Percentiles rank a stretch among this genome's conserved stretches.
Evolutionary conservation across 2,113 vertebrate genomes (phyloP).

Genomic region (Galemys pyrenaicus): DNA sequence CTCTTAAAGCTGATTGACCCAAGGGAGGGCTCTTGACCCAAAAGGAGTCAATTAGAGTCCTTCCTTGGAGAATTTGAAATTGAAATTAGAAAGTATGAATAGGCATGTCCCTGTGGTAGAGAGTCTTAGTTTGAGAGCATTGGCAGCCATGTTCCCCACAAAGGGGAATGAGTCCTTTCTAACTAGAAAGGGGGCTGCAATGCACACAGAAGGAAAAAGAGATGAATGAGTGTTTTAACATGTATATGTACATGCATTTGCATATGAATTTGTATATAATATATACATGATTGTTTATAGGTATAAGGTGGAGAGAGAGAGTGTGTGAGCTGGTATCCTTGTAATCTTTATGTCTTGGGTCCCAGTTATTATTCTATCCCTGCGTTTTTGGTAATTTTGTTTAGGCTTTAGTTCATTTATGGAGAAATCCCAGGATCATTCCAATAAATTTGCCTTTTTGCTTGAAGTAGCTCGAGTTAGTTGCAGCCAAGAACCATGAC

Average conservation of each 20-base stretch:
- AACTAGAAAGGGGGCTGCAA: background rate
- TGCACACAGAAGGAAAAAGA: background rate
- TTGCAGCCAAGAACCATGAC: background rate
- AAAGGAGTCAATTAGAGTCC: background rate
- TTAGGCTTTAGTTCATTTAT: background rate
- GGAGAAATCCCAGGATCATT: background rate
- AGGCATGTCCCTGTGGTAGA: background rate
- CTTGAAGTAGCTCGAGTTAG: background rate
- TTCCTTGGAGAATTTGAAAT: background rate
- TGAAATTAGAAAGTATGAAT: background rate
- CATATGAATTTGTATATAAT: background rate
- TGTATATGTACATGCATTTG: too few relatives aligned
- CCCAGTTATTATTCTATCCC: background rate
- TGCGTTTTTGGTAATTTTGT: conserved; percentile 22
- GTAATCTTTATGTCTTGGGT: background rate
- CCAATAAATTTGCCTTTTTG: background rate
- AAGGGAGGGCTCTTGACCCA: background rate
- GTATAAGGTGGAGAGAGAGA: too few relatives aligned
- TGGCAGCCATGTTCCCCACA: background rate
- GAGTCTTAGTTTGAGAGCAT: background rate
- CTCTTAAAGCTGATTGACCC: background rate
- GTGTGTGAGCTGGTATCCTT: background rate
- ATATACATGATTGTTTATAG: background rate
- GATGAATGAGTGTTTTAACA: background rate
- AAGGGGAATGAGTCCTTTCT: background rate